A percentile compares a stretch with the other conserved stretches of the same genome.
phyloP scores from a whole-genome alignment of 2,888 invertebrate genomes.

The Eilema griseolum region DNA sequence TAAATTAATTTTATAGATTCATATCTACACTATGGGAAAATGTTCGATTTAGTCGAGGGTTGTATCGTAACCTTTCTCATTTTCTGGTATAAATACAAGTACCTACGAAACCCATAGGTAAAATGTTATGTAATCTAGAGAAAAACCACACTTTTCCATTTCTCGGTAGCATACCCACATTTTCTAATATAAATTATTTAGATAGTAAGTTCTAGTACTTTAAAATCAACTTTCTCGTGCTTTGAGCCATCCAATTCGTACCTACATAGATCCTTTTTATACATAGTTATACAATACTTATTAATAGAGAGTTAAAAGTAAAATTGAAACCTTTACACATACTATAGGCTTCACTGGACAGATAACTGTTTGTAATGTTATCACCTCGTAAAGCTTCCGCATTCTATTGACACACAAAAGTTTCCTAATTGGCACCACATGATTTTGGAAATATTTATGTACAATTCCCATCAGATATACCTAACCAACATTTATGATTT shows the following conservation, averaged over 20 bases:
- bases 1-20: slow-evolving; percentile 2
- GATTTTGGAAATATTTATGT: slow-evolving; percentile 69
- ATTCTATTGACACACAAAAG: slow-evolving; percentile 43
- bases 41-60: background rate
- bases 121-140: background rate
- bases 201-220: background rate
- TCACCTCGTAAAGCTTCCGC: slow-evolving; percentile 25
- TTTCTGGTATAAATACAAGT: slow-evolving; percentile 2
- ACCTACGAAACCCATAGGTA: slow-evolving; percentile 1
- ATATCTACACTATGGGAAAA: slow-evolving; percentile 2
- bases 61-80: background rate
- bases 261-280: background rate
- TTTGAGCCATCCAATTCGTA: slow-evolving; percentile 31
- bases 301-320: slow-evolving; percentile 7
- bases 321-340: slow-evolving; percentile 22
- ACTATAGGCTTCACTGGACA: slow-evolving; percentile 61
- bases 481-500: slow-evolving; percentile 29
- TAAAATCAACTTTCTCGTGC: slow-evolving; percentile 20
- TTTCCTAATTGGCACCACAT: slow-evolving; percentile 67
- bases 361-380: slow-evolving; percentile 35
- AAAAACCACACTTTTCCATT: background rate
- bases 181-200: background rate
- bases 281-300: slow-evolving; percentile 10
- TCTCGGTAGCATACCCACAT: background rate
- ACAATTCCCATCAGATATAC: slow-evolving; percentile 41